Evolutionary conservation across 2,113 vertebrate genomes (phyloP).

Genomic region (Xenopus borealis): DNA sequence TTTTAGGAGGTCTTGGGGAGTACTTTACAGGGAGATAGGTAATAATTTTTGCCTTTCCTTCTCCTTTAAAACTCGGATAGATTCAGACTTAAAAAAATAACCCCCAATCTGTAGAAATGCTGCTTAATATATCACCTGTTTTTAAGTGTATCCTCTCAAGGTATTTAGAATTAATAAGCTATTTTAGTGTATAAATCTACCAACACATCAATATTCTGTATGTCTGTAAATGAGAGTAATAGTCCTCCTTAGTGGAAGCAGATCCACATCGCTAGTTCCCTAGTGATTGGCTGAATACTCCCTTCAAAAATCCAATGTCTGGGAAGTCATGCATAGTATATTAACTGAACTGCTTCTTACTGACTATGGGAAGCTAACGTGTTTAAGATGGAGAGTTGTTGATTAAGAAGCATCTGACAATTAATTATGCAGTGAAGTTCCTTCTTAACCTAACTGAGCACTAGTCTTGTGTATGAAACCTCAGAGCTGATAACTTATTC

Average conservation of each 20-base stretch:
- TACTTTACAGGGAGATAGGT: too few species aligned
- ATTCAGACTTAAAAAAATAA: too few species aligned
- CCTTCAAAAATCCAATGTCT: slow-evolving; percentile 73
- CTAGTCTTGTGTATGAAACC: slow-evolving; percentile 53
- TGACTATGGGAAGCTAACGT: slow-evolving; percentile 56
- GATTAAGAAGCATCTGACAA: slow-evolving; percentile 68
- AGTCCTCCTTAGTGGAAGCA: slow-evolving; percentile 56
- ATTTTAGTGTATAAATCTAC: too few species aligned
- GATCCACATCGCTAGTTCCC: slow-evolving; percentile 72
- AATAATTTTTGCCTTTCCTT: too few species aligned
- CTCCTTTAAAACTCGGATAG: too few species aligned
- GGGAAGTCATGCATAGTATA: slow-evolving; percentile 76
- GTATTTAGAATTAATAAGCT: too few species aligned
- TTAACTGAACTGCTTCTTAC: slow-evolving; percentile 64
- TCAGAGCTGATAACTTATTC: slow-evolving; percentile 64
- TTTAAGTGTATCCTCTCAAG: too few species aligned
- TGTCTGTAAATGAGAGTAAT: not conserved
- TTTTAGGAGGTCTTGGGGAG: too few species aligned
- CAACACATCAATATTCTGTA: too few species aligned
- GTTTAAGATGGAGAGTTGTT: slow-evolving; percentile 58
- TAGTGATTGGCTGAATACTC: slow-evolving; percentile 67
- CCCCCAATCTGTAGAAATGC: too few species aligned
- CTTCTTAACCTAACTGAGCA: slow-evolving; percentile 52
- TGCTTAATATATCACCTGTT: too few species aligned
- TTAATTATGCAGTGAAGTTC: slow-evolving; percentile 64